A percentile compares a stretch with the other conserved stretches of the same genome.
phyloP scores from a whole-genome alignment of 30 jellyfish, hydroid and myxozoan genomes.

The Turritopsis rubra region DNA sequence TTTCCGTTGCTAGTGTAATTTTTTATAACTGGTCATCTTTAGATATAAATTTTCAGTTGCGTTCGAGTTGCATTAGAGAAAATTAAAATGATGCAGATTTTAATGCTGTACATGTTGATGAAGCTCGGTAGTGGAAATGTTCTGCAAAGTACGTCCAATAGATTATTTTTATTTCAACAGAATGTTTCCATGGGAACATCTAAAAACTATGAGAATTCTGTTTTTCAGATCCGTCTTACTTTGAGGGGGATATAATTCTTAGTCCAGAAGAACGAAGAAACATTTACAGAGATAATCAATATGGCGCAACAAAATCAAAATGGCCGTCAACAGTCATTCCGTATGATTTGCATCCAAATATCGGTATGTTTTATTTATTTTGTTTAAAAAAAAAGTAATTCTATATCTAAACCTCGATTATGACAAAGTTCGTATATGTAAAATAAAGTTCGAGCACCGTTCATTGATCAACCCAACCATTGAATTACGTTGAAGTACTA shows the following conservation, averaged over 20 bases:
- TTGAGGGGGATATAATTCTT: conserved; percentile 14
- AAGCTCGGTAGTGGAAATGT: neutral
- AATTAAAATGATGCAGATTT: neutral
- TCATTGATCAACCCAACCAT: too few relatives aligned
- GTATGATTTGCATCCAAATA: neutral
- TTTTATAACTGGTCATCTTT: neutral
- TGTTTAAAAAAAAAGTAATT: too few relatives aligned
- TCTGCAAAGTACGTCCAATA: neutral
- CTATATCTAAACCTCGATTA: too few relatives aligned
- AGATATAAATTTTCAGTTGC: neutral
- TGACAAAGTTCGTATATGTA: too few relatives aligned
- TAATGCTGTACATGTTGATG: neutral
- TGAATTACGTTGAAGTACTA: too few relatives aligned
- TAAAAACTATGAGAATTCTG: neutral
- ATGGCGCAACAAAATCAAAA: neutral
- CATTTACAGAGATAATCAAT: conserved; percentile 11
- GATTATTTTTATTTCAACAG: neutral
- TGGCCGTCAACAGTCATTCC: conserved; percentile 18
- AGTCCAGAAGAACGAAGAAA: neutral
- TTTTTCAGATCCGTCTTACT: conserved; percentile 3
- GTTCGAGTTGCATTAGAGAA: neutral
- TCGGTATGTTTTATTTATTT: neutral
- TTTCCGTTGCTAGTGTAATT: neutral
- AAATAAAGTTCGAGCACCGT: too few relatives aligned
- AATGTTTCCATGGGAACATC: neutral